Evolutionary conservation across 2,797 vertebrate species (phyloP).

Genomic region (Champsocephalus gunnari): DNA sequence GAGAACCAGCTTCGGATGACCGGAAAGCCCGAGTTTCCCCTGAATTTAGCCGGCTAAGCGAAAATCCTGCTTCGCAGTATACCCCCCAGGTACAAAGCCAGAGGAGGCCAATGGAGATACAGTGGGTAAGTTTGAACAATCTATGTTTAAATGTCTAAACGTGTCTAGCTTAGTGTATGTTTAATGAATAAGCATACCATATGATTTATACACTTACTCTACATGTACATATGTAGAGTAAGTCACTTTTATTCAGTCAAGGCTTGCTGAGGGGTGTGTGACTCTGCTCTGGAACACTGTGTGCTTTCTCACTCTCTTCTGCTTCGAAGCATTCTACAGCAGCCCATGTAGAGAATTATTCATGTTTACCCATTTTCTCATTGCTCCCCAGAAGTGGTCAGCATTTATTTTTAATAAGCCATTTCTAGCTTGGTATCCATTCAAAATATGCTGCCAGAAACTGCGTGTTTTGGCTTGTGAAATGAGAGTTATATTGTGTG

Average conservation of each 20-base stretch:
- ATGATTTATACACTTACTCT: not conserved
- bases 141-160: not conserved
- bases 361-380: conserved; percentile 19
- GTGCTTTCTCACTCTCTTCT: conserved; percentile 68
- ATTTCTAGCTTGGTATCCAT: conserved; percentile 1
- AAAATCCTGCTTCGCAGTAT: no score
- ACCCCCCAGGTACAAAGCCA: conserved; percentile 84
- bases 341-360: conserved; percentile 13
- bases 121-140: conserved; percentile 71
- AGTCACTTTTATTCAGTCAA: conserved; percentile 11
- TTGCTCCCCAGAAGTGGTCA: not conserved
- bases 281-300: conserved; percentile 60
- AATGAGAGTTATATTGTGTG: not conserved
- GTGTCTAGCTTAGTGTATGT: not conserved
- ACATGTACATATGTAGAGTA: not conserved
- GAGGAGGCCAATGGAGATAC: conserved; percentile 80
- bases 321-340: conserved; percentile 17
- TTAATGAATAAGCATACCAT: not conserved
- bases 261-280: conserved; percentile 43
- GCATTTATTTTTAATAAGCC: conserved; percentile 9
- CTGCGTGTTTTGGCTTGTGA: not conserved
- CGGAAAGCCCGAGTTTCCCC: no score
- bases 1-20: no score
- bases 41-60: no score
- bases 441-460: conserved; percentile 15